A percentile compares a stretch with the other conserved stretches of the same genome.
Evolutionary conservation across 2,888 invertebrate species (phyloP).

Genomic region (Eustalomyia histrio): DNA sequence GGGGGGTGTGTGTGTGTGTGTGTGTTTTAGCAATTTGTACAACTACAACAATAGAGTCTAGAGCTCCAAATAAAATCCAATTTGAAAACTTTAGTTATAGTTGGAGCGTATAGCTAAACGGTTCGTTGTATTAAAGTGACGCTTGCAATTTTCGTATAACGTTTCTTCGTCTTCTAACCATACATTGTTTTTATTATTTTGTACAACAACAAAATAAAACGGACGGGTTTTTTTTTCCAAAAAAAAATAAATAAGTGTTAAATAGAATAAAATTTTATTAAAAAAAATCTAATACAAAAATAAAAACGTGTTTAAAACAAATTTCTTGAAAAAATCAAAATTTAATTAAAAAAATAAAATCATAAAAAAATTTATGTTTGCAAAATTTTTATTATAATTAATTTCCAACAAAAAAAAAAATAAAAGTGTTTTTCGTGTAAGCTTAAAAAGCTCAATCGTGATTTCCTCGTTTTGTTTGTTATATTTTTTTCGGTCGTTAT

Average conservation of each 20-base stretch:
- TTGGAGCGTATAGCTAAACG: conserved; percentile 72
- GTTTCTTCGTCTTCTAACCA: conserved; percentile 43
- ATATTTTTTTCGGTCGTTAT: conserved; percentile 28
- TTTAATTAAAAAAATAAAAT: neutral
- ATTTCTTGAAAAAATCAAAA: neutral
- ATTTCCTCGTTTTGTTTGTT: conserved; percentile 48
- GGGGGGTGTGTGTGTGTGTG: conserved; percentile 7
- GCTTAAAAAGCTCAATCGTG: conserved; percentile 43
- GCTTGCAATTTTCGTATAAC: conserved; percentile 66
- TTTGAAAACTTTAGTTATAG: conserved; percentile 71
- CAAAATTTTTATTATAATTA: neutral
- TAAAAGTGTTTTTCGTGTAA: conserved; percentile 34
- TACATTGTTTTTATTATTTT: conserved; percentile 37
- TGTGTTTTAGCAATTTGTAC: conserved; percentile 1
- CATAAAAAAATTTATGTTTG: neutral
- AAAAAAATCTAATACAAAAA: conserved; percentile 3
- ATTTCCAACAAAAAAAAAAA: neutral
- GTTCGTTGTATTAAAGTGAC: conserved; percentile 67
- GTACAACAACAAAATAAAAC: conserved; percentile 42
- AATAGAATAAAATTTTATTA: conserved; percentile 7
- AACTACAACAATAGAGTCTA: conserved; percentile 18
- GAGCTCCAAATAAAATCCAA: conserved; percentile 63
- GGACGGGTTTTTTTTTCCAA: conserved; percentile 37
- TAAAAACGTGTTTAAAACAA: neutral
- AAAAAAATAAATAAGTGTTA: conserved; percentile 34